phyloP scores from a whole-genome alignment of 2,888 invertebrate genomes.

The Microchrysa polita region DNA sequence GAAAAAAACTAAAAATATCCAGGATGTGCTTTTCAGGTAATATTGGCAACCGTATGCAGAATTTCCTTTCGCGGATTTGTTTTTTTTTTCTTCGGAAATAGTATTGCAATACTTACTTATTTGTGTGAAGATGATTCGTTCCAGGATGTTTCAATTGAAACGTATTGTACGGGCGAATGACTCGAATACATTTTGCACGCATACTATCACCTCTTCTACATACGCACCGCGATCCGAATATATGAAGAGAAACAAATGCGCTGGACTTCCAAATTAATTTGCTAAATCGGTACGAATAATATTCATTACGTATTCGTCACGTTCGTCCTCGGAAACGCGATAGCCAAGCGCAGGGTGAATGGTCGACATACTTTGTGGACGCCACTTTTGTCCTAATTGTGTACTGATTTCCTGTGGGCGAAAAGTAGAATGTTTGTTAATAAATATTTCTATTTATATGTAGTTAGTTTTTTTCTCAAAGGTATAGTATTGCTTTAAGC shows the following conservation, averaged over 20 bases:
- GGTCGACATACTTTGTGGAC: slow-evolving; percentile 57
- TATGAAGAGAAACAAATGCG: not conserved
- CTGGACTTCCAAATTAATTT: slow-evolving; percentile 43
- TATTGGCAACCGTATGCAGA: slow-evolving; percentile 1
- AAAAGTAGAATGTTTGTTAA: not conserved
- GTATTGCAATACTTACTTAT: slow-evolving; percentile 31
- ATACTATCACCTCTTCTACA: not conserved
- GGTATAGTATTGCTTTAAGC: no score
- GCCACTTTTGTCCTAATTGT: slow-evolving; percentile 61
- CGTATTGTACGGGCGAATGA: no score
- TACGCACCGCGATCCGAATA: not conserved
- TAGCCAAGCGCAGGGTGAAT: slow-evolving; percentile 60
- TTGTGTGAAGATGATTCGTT: not conserved
- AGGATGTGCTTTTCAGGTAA: not conserved
- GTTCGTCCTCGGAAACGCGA: slow-evolving; percentile 60
- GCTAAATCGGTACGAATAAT: slow-evolving; percentile 60
- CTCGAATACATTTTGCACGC: not conserved
- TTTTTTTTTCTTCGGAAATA: slow-evolving; percentile 9
- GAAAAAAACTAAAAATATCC: not conserved
- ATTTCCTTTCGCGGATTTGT: not conserved
- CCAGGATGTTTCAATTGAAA: not conserved
- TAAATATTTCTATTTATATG: no score
- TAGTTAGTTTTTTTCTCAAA: no score
- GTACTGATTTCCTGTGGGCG: slow-evolving; percentile 60
- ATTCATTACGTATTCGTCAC: slow-evolving; percentile 62